Evolutionary conservation across 1,140 invertebrate genomes (phyloP).

Genomic region (Linepithema humile): DNA sequence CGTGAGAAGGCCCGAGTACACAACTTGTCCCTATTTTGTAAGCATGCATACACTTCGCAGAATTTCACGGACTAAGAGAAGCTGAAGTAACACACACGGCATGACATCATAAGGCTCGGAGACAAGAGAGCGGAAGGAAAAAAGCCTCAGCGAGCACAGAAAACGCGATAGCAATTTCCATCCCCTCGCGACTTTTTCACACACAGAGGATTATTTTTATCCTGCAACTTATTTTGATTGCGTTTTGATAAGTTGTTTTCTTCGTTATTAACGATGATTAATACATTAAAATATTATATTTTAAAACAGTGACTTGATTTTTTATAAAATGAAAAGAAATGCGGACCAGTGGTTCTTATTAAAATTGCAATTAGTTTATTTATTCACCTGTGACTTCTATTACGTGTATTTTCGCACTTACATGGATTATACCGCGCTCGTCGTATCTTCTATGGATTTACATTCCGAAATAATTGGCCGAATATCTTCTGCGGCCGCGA

Average conservation of each 20-base stretch:
- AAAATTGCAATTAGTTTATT: neutral
- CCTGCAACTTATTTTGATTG: neutral
- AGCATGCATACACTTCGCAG: constrained; percentile 29
- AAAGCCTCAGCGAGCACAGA: constrained; percentile 1
- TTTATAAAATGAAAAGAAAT: neutral
- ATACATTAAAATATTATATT: too few relatives aligned
- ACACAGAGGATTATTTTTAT: constrained; percentile 16
- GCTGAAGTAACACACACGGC: constrained; percentile 14
- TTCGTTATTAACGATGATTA: too few relatives aligned
- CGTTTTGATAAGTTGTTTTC: too few relatives aligned
- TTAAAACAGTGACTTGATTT: too few relatives aligned
- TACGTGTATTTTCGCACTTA: neutral
- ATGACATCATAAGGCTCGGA: constrained; percentile 14
- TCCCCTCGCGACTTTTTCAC: constrained; percentile 17
- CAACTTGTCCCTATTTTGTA: constrained; percentile 35
- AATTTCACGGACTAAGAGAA: constrained; percentile 38
- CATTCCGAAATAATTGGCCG: constrained; percentile 43
- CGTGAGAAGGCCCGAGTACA: neutral
- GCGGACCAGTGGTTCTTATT: too few relatives aligned
- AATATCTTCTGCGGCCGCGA: constrained; percentile 41
- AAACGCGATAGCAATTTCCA: neutral
- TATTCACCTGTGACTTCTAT: neutral
- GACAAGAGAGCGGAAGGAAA: constrained; percentile 15
- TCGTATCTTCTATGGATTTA: constrained; percentile 23
- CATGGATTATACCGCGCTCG: neutral